These are phyloP conservation scores for Clavelina lepadiformis DNA, from an alignment of 23 tunicate genomes.

Conservation along the genomic window DNA sequence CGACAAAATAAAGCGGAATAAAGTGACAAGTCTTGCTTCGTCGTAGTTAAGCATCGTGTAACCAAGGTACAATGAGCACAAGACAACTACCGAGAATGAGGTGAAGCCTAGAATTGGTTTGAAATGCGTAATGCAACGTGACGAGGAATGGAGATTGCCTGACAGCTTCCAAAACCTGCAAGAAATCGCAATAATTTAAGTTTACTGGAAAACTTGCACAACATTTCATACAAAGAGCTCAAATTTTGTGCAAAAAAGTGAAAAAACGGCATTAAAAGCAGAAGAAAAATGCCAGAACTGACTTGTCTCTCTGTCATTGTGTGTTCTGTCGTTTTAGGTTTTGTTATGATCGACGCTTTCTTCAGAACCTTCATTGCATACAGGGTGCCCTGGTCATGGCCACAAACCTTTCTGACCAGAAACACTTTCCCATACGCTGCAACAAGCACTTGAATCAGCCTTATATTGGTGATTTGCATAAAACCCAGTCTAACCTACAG, in stretches of 20 bases:
- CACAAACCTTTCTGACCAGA: constrained; percentile 78
- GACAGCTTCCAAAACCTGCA: constrained; percentile 85
- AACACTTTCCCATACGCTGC: constrained; percentile 98
- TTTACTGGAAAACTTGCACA: neutral
- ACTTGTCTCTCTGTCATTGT: constrained; percentile 98
- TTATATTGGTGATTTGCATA: too few species aligned
- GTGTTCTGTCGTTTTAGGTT: constrained; percentile 91
- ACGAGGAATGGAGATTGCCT: constrained; percentile 92
- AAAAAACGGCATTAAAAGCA: neutral
- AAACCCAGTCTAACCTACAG: too few species aligned
- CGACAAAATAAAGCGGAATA: neutral
- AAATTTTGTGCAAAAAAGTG: too few species aligned
- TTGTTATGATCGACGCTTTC: constrained; percentile 80
- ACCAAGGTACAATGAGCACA: neutral
- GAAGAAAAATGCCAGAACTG: neutral
- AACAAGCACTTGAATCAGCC: too few species aligned
- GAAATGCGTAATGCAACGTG: constrained; percentile 91
- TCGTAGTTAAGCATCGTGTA: neutral
- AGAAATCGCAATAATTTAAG: neutral
- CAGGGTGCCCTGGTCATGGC: constrained; percentile 78
- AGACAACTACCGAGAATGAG: constrained; percentile 52
- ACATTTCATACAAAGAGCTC: too few species aligned
- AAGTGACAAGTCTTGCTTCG: neutral
- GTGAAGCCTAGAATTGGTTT: constrained; percentile 86
- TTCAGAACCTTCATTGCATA: constrained; percentile 96